Evolutionary conservation across 2,113 vertebrate genomes (phyloP), one percentile per base, ranked within the genome.

Genomic region (Mustela lutreola): DNA sequence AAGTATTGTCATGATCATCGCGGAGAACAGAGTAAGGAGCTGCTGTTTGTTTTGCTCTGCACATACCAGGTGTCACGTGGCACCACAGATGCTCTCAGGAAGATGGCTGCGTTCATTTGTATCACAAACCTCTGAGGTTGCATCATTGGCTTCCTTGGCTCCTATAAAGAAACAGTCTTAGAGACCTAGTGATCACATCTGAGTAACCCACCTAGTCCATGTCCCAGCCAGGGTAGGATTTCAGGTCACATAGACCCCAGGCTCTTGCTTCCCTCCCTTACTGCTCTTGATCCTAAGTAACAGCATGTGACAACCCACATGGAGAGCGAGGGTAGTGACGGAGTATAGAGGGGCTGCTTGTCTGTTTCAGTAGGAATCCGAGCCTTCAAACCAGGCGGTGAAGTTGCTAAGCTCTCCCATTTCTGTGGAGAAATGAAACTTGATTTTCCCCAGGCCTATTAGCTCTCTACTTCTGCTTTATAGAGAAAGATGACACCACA

Each of bases 101-200:
- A 1, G 21, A 5, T 5, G 71, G n/a, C 71, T 2, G 0, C 0
- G 0, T 21, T 11, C 0, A 21, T 45, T 15, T 6, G 2, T 22
- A 8, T 15, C 56, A 4, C 84, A 6, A 0, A 11, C 45, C 53
- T 16, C 5, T 5, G 19, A 67, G 33, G 18, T 11, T 19, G n/a
- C 31, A 0, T 42, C 48, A 0, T 3, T 0, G 16, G 36, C 65
- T 15, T 14, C 83, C 45, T 75, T 0, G 0, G 45, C 58, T 78
- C 73, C 7, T 19, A 4, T 11, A 7, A 31, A 58, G 31, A 65
- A 60, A 26, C 4, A 2, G 0, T 5, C 65, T 26, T 8, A 36
- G 50, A 39, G 28, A 21, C n/a, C 14, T 5, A 0, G 15, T 19
- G 45, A 16, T 4, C 11, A 1, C 9, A 12, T 22, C 53, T 18